Evolutionary conservation across 2,888 invertebrate species (phyloP), one percentile per base, ranked within the genome.

Genomic region (Tachina grossa): DNA sequence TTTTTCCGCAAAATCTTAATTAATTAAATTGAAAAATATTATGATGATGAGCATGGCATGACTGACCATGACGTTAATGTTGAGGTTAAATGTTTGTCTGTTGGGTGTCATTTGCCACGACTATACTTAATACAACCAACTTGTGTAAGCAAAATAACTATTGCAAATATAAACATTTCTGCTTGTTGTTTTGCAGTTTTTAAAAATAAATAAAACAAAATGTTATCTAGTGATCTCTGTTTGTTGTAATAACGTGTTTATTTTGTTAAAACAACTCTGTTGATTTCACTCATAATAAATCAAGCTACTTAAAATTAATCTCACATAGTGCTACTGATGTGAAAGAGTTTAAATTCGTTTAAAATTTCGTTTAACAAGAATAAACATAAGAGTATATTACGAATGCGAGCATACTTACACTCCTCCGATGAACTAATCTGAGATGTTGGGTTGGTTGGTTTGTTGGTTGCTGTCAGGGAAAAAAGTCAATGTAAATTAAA

Each of bases 201-300:
- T 1, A 8, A n/a, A 49, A 74, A 74, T 22, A 41, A 61, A 11
- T 51, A 19, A 31, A 74, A n/a, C 41, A 14, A 59, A 19, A 22
- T 39, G 8, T 49, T 2, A 8, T 31, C 63, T 31, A n/a, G 43
- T 63, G n/a, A 51, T 19, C 43, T 63, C 9, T 31, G 3, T 14
- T n/a, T 43, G 63, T 43, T 75, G 22, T 16, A 19, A 75, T 14
- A 51, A 51, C n/a, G 14, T 47, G 55, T 55, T 76, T 65, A 9
- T 41, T 63, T 51, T 53, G 10, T 9, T 16, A 41, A 49, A 61
- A 14, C 14, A 51, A 49, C 10, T 41, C 19, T 19, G 5, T 57
- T 63, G n/a, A 19, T 68, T 41, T 53, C 10, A 22, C n/a, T 41
- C 10, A n/a, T 39, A 19, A 57, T 55, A 61, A 49, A 39, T 41